phyloP scores from a whole-genome alignment of 1,140 invertebrate genomes.

The Drosophila busckii region DNA sequence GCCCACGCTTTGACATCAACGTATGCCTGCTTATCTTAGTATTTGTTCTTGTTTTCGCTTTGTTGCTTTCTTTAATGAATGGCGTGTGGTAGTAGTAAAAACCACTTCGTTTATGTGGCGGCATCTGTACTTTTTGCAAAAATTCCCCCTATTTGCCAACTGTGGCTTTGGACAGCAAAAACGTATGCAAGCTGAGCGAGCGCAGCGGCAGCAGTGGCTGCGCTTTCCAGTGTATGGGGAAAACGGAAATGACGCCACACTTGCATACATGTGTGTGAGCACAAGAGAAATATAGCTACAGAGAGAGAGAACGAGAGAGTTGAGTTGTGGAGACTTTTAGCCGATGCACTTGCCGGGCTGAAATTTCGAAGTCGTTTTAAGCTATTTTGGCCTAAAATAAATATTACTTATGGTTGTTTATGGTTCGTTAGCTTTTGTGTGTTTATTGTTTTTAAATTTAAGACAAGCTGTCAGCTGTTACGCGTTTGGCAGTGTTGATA shows the following conservation, averaged over 20 bases:
- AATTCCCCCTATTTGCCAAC: constrained; percentile 29
- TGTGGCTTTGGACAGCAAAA: constrained; percentile 14
- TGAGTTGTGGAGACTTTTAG: constrained; percentile 64
- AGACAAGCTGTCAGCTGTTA: constrained; percentile 37
- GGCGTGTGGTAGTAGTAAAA: constrained; percentile 63
- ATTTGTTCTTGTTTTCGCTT: constrained; percentile 37
- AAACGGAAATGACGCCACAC: constrained; percentile 71
- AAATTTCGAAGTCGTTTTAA: constrained; percentile 4
- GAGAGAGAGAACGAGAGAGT: too few relatives aligned
- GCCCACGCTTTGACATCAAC: constrained; percentile 6
- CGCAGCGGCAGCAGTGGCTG: constrained; percentile 5
- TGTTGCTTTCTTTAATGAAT: constrained; percentile 72
- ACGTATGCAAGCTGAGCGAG: constrained; percentile 30
- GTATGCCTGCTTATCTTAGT: constrained; percentile 3
- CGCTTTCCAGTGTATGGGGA: constrained; percentile 56
- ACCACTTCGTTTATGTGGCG: constrained; percentile 52
- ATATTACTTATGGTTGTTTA: too few relatives aligned
- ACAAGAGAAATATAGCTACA: constrained; percentile 58
- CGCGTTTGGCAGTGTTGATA: constrained; percentile 11
- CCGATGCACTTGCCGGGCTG: constrained; percentile 47
- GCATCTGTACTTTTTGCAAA: constrained; percentile 70
- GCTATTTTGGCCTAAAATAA: constrained; percentile 19
- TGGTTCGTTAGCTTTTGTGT: neutral
- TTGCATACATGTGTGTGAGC: constrained; percentile 7
- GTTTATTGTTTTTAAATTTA: neutral